These are phyloP conservation scores for Dyspetes luteomarginatus DNA, from an alignment of 2,888 invertebrate genomes.

Conservation along the genomic window DNA sequence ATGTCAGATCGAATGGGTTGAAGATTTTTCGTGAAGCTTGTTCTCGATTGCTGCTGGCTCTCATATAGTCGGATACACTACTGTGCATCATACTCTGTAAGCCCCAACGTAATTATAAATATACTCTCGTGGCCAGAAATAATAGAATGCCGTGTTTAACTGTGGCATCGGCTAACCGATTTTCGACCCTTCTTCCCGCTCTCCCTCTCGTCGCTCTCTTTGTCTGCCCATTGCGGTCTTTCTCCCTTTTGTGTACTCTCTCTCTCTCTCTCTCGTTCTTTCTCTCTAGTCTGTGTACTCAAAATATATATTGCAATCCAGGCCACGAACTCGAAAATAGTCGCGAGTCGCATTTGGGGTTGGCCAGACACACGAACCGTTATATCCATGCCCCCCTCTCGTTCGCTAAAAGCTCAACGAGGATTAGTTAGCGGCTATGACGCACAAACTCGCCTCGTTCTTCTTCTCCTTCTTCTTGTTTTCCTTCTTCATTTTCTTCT, in stretches of 20 bases:
- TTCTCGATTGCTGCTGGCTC: not conserved
- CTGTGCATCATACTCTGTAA: not conserved
- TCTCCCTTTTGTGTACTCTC: slow-evolving; percentile 36
- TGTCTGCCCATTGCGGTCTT: slow-evolving; percentile 20
- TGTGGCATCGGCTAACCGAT: slow-evolving; percentile 60
- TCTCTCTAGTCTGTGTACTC: slow-evolving; percentile 52
- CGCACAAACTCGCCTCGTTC: slow-evolving; percentile 53
- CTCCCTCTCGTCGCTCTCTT: slow-evolving; percentile 10
- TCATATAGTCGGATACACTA: not conserved
- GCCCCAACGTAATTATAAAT: slow-evolving; percentile 65
- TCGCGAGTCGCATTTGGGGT: slow-evolving; percentile 70
- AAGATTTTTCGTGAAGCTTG: not conserved
- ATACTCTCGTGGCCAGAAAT: slow-evolving; percentile 68
- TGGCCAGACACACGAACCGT: slow-evolving; percentile 69
- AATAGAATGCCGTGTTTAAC: slow-evolving; percentile 62
- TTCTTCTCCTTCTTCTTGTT: slow-evolving; percentile 23
- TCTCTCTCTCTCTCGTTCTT: slow-evolving; percentile 32
- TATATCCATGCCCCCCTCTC: slow-evolving; percentile 48
- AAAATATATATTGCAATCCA: slow-evolving; percentile 72
- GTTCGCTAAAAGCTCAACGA: slow-evolving; percentile 43
- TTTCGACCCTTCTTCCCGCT: slow-evolving; percentile 47
- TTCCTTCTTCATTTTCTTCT: no score
- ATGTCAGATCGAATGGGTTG: not conserved
- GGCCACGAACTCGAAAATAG: slow-evolving; percentile 77
- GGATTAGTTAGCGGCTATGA: slow-evolving; percentile 38